A percentile compares a stretch with the other conserved stretches of the same genome.
Evolutionary conservation across 2,113 vertebrate species (phyloP).

Genomic region (Myrmecobius fasciatus): DNA sequence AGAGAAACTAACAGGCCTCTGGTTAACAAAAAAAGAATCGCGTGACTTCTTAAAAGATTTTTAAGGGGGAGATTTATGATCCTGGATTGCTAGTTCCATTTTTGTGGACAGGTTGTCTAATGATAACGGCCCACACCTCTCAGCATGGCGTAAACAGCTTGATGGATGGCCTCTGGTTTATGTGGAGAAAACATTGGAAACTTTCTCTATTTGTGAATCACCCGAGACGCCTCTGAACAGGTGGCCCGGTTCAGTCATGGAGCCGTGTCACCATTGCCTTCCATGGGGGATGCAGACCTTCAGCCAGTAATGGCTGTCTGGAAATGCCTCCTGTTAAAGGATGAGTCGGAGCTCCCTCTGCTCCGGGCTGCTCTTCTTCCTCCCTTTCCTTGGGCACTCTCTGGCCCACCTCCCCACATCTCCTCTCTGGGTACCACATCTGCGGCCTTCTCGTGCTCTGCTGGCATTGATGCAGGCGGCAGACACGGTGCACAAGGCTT

Average conservation of each 20-base stretch:
- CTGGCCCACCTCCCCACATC: not conserved
- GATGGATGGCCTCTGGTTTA: slow-evolving; percentile 75
- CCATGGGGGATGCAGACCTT: not conserved
- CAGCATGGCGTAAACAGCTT: slow-evolving; percentile 76
- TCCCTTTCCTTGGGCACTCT: not conserved
- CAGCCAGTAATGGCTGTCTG: not conserved
- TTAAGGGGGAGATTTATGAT: slow-evolving; percentile 70
- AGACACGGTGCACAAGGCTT: not conserved
- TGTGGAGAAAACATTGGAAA: slow-evolving; percentile 70
- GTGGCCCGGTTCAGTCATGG: not conserved
- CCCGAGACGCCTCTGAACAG: slow-evolving; percentile 28
- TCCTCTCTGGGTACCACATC: no score
- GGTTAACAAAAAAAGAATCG: not conserved
- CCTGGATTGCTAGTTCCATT: slow-evolving; percentile 61
- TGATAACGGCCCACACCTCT: slow-evolving; percentile 76
- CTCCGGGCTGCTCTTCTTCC: not conserved
- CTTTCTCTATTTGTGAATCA: slow-evolving; percentile 69
- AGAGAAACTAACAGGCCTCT: not conserved
- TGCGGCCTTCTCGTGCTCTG: not conserved
- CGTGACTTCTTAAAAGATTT: not conserved
- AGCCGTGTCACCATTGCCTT: not conserved
- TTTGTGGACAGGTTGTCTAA: slow-evolving; percentile 73
- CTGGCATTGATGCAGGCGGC: not conserved
- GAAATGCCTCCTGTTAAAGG: not conserved
- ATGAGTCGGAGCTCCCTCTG: not conserved